Base-by-base conservation (phyloP, 1,140 invertebrate species). In the Vanessa tameamea region DNA sequence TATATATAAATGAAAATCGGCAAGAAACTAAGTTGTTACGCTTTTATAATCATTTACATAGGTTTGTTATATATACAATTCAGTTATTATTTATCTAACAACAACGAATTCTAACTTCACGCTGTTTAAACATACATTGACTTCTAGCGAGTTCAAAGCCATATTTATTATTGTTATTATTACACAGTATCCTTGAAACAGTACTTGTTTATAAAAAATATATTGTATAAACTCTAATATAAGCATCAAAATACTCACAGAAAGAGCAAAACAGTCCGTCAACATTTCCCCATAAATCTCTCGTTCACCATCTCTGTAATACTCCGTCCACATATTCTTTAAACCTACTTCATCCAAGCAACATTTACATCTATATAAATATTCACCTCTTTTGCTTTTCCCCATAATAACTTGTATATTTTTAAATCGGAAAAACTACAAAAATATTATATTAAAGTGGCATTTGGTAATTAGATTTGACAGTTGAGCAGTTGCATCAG, bases 251-350 rank as follows among this genome's bases (percentile, higher is more conserved):
- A 37, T 50, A 79, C 72, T 79, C 64, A 77, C 75, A 8, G 63
- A 16, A 15, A 79, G 43, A 8, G 68, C 68, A 57, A 67, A 71
- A 48, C 73, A 71, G 6, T 75, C 67, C 20, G 20, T 71, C 13
- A 75, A 13, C 64, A 75, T 75, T 71, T 75, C 26, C 11, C 73
- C 73, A 15, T 75, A 75, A 13, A 75, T 57, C 20, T 71, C 73
- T 14, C 31, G 4, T 31, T 66, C 43, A 11, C 59, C 73, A 12
- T 59, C 64, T 23, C 20, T 61, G 6, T 26, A 59, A 50, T 75
- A 61, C 7, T 23, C 23, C 14, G 53, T 57, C 73, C 73, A 75
- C 55, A 75, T 47, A 47, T 51, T 50, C 12, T 61, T 66, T 20
- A 66, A 64, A 15, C 64, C 55, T 2, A 65, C 48, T 20, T 63